These are phyloP conservation scores for Panzeria rudis DNA, from an alignment of 2,888 invertebrate genomes.

Conservation along the genomic window DNA sequence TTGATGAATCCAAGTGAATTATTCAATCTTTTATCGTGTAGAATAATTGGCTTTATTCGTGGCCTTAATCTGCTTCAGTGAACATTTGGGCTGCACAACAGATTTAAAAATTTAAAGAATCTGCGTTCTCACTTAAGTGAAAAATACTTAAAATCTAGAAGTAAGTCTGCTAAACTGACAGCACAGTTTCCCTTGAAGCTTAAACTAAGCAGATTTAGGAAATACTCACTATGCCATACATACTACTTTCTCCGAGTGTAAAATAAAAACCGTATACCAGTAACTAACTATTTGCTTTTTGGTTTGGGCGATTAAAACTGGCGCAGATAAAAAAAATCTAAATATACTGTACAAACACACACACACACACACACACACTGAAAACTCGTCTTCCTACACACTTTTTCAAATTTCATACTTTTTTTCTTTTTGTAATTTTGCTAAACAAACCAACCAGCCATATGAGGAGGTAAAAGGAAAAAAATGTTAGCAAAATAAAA, in stretches of 20 bases:
- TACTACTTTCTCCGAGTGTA: slow-evolving; percentile 40
- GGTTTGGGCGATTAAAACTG: slow-evolving; percentile 70
- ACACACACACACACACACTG: background rate
- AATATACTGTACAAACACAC: slow-evolving; percentile 17
- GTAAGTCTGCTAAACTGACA: no score
- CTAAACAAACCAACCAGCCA: slow-evolving; percentile 45
- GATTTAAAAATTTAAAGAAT: no score
- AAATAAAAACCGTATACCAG: slow-evolving; percentile 10
- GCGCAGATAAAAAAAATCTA: slow-evolving; percentile 59
- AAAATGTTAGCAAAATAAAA: slow-evolving; percentile 41
- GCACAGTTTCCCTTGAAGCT: no score
- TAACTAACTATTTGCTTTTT: slow-evolving; percentile 54
- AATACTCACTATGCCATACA: background rate
- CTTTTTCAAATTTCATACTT: slow-evolving; percentile 54
- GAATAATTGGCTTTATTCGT: no score
- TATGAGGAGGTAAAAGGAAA: slow-evolving; percentile 48
- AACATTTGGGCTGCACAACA: no score
- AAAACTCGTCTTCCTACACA: slow-evolving; percentile 73
- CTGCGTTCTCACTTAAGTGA: no score
- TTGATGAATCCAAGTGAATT: no score
- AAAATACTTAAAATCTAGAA: no score
- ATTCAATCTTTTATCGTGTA: no score
- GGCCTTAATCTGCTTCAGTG: no score
- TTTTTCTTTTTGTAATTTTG: slow-evolving; percentile 18
- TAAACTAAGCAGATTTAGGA: background rate